Evolutionary conservation across 2,797 vertebrate species (phyloP).

Genomic region (Fistularia commersonii): DNA sequence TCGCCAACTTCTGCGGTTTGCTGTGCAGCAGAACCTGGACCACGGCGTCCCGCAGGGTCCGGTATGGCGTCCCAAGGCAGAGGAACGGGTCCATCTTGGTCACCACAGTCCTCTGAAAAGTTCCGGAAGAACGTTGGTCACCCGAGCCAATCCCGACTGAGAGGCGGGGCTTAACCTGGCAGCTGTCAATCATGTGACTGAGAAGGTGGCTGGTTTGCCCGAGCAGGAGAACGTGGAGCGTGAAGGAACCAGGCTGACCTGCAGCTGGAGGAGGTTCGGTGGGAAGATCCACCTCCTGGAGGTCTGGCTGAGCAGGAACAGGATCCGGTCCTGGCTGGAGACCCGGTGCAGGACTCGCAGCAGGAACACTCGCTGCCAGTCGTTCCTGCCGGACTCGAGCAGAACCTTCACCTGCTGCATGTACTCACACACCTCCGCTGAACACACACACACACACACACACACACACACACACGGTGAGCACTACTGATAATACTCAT

Average conservation of each 20-base stretch:
- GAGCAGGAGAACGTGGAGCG: too few species aligned
- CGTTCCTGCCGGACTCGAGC: slow-evolving; percentile 54
- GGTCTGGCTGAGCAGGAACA: slow-evolving; percentile 53
- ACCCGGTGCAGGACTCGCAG: slow-evolving; percentile 58
- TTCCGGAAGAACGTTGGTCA: too few species aligned
- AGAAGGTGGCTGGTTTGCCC: too few species aligned
- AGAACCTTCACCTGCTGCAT: slow-evolving; percentile 64
- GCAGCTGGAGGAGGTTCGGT: slow-evolving; percentile 45
- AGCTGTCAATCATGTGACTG: too few species aligned
- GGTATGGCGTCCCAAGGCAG: slow-evolving; percentile 62
- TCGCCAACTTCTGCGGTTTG: slow-evolving; percentile 17
- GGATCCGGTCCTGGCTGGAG: slow-evolving; percentile 52
- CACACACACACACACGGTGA: too few species aligned
- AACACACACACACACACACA: not conserved
- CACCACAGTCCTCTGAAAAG: slow-evolving; percentile 23
- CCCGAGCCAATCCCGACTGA: too few species aligned
- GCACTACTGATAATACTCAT: too few species aligned
- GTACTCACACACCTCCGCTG: slow-evolving; percentile 8
- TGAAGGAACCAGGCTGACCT: too few species aligned
- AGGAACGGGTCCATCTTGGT: slow-evolving; percentile 64
- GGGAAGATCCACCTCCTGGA: slow-evolving; percentile 68
- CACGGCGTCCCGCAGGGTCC: slow-evolving; percentile 48
- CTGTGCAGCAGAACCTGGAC: slow-evolving; percentile 40
- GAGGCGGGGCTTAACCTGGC: too few species aligned
- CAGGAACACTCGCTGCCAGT: slow-evolving; percentile 74